Base-by-base conservation (phyloP, 2,113 vertebrate genomes). In the Bolborhynchus lineola region DNA sequence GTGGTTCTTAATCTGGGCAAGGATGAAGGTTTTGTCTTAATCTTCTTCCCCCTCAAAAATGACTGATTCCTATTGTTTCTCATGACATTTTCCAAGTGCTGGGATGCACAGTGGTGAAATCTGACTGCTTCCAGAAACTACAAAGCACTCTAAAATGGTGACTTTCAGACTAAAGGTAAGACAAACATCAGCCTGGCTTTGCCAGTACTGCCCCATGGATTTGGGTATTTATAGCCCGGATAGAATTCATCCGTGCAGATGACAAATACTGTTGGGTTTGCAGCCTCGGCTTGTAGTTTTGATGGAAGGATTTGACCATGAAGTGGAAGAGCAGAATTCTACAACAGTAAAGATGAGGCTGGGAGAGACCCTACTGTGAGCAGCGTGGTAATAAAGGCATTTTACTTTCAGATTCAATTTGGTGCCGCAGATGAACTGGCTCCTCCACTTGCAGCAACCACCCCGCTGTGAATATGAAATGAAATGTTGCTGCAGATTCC, bases 331-430 rank as follows among this genome's bases (percentile, higher is more conserved):
- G 60, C 18, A 52, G 90, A 63, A 59, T 52, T 76, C 47, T 23
- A 60, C 57, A n/a, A 42, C 24, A 71, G 79, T 24, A 13, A 67
- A 74, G 72, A 57, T 13, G n/a, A 84, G 65, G 7, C 82, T 33
- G 59, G 88, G 85, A 63, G 46, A 59, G 57, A 7, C 78, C 80
- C 65, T 9, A 16, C 82, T 62, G 75, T 14, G 93, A 92, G 47
- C 42, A 37, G 59, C 69, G 77, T 2, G 24, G 41, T 53, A 91
- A 92, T 68, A 64, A 92, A 93, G 88, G 15, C 59, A 39, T 91
- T 95, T 91, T 37, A 79, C 44, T 77, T 82, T 88, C 81, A 95
- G 91, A 85, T 87, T 76, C 55, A 82, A 69, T 25, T 77, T 37
- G 77, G 41, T 71, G 87, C 52, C 39, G 59, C 46, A 75, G 75